phyloP scores from a whole-genome alignment of 2,888 invertebrate genomes.

The Drosophila multiciliata region DNA sequence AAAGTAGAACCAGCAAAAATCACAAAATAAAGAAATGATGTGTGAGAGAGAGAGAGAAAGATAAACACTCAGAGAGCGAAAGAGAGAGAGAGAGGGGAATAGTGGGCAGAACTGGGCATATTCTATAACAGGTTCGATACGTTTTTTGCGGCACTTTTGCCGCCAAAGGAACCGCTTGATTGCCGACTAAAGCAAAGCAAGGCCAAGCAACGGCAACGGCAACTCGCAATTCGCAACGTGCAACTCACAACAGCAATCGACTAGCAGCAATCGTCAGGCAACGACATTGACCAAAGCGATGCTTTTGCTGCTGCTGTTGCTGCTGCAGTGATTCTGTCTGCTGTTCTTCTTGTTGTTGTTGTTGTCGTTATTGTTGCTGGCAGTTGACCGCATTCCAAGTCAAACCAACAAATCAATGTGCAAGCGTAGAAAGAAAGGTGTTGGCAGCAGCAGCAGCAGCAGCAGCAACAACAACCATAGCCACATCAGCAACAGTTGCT shows the following conservation, averaged over 20 bases:
- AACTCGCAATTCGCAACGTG: slow-evolving; percentile 36
- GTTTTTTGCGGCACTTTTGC: slow-evolving; percentile 73
- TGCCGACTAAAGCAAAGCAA: slow-evolving; percentile 70
- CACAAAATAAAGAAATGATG: not conserved
- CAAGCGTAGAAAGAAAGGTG: slow-evolving; percentile 68
- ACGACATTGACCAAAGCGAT: slow-evolving; percentile 70
- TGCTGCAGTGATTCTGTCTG: slow-evolving; percentile 36
- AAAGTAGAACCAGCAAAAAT: slow-evolving; percentile 26
- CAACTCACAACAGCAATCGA: slow-evolving; percentile 25
- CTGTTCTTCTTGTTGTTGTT: slow-evolving; percentile 19
- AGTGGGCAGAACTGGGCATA: slow-evolving; percentile 4
- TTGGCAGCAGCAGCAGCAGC: slow-evolving; percentile 42
- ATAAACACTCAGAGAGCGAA: not conserved
- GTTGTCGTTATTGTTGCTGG: slow-evolving; percentile 30
- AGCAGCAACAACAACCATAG: slow-evolving; percentile 2
- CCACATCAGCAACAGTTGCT: slow-evolving; percentile 26
- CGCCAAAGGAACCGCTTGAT: slow-evolving; percentile 74
- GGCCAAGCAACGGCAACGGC: slow-evolving; percentile 75
- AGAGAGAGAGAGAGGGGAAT: not conserved
- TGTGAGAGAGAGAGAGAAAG: not conserved
- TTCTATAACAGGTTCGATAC: slow-evolving; percentile 73
- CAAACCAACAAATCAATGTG: slow-evolving; percentile 72
- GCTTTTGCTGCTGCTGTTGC: slow-evolving; percentile 33
- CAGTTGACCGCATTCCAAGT: slow-evolving; percentile 73
- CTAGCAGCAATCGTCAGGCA: slow-evolving; percentile 29